Base-by-base conservation (phyloP, 2,888 invertebrate species). In the Caenorhabditis sp. region DNA sequence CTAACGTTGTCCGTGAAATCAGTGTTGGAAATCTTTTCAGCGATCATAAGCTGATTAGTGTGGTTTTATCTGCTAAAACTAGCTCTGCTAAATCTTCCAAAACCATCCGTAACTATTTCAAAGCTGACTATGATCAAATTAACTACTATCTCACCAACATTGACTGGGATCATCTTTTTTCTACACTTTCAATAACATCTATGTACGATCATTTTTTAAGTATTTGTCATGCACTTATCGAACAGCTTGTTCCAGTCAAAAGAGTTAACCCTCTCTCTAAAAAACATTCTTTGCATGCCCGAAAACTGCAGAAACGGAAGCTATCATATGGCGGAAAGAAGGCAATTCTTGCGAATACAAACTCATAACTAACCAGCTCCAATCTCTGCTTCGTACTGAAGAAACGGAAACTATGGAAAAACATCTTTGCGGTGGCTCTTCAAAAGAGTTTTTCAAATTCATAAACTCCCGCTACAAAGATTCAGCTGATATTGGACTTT, bases 381-480 rank as follows among this genome's bases (percentile, higher is more conserved):
- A 41, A 22, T 4, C 10, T 22, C 24, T 1, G 10, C 44, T 63
- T 0, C 14, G 2, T 4, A 19, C 1, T 2, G 61, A 63, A 41
- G 61, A 63, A 63, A 19, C 1, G 12, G 3, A 10, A 1, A 5
- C 5, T 0, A 4, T 14, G 19, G 61, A 63, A 41, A 22, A 41
- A 41, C 22, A 22, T 10, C 61, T 63, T 2, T 10, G n/a, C 8
- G 19, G 24, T 22, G 61, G 61, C 2, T 14, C 19, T 12, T 1
- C 24, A 2, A 63, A 41, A 63, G 61, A 63, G 10, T 63, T 63
- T 63, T 63, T 63, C 41, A 63, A 63, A 24, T 63, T 41, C 14
- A 63, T 63, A 10, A 63, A 63, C 24, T 38, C 41, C 22, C 61
- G 61, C 24, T 63, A 41, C 24, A 63, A 63, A 63, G 24, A 63